phyloP scores from a whole-genome alignment of 2,113 vertebrate genomes.

The Melozone crissalis region DNA sequence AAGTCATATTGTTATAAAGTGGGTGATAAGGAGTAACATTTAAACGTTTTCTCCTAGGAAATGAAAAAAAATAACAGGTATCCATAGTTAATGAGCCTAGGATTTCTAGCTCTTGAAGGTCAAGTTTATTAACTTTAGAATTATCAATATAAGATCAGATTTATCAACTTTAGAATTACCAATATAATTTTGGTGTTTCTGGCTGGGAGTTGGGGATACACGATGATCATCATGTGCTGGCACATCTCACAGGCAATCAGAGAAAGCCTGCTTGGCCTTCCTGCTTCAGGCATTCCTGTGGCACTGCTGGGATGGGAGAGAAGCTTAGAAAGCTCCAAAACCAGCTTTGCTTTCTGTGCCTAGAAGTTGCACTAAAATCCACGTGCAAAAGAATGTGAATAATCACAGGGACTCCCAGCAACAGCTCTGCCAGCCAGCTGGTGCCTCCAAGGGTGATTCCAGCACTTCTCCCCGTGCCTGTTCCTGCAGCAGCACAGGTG shows the following conservation, averaged over 20 bases:
- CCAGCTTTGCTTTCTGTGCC: neutral
- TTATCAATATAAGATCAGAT: too few relatives aligned
- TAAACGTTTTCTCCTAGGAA: too few relatives aligned
- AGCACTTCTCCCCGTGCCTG: neutral
- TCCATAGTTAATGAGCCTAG: too few relatives aligned
- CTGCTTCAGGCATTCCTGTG: neutral
- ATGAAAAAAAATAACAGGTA: too few relatives aligned
- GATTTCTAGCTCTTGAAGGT: too few relatives aligned
- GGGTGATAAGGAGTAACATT: too few relatives aligned
- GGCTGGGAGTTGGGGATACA: too few relatives aligned
- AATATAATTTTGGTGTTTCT: too few relatives aligned
- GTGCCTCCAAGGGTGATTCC: neutral
- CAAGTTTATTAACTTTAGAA: too few relatives aligned
- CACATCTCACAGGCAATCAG: neutral
- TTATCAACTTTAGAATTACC: too few relatives aligned
- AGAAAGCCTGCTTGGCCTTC: neutral
- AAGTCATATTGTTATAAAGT: too few relatives aligned
- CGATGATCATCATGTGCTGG: neutral
- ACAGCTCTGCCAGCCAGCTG: neutral
- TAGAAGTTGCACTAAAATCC: neutral
- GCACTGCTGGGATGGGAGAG: neutral
- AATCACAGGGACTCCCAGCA: neutral
- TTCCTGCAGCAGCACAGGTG: neutral
- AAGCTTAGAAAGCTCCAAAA: neutral
- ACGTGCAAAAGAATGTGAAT: neutral